Evolutionary conservation across 1,140 invertebrate species (phyloP).

Genomic region (Platyscapa corneri): DNA sequence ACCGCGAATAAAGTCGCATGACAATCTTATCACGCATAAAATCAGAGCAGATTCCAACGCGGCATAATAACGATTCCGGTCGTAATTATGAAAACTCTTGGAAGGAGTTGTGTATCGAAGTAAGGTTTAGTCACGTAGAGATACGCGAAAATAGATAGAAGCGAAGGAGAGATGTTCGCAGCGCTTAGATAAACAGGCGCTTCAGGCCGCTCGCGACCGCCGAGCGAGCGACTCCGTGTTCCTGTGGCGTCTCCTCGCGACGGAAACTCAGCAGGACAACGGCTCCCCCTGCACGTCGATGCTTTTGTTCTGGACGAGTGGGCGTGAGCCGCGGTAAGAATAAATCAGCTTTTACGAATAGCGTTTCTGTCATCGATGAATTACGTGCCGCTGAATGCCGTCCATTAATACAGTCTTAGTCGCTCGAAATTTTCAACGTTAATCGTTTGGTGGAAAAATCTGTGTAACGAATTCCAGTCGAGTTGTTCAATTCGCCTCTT

Average conservation of each 20-base stretch:
- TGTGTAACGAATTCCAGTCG: not conserved
- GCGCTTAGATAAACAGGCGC: conserved; percentile 10
- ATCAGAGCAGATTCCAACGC: not conserved
- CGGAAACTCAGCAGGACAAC: not conserved
- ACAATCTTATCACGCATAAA: not conserved
- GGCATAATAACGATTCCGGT: not conserved
- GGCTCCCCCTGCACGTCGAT: not conserved
- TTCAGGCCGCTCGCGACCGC: not conserved
- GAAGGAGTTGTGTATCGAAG: not conserved
- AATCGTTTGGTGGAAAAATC: not conserved
- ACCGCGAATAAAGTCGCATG: not conserved
- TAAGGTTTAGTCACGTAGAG: not conserved
- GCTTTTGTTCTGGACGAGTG: not conserved
- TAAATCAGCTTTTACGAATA: not conserved
- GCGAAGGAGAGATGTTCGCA: not conserved
- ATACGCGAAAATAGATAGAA: not conserved
- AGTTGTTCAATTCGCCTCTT: not conserved
- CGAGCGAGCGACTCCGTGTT: not conserved
- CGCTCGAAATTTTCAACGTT: not conserved
- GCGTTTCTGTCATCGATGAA: not conserved
- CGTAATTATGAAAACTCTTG: not conserved
- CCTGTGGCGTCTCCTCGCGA: not conserved
- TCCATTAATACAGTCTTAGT: not conserved
- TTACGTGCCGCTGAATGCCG: not conserved
- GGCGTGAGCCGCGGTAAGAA: not conserved